Base-by-base conservation (phyloP, 2,797 vertebrate genomes). In the Fistularia tabacaria region DNA sequence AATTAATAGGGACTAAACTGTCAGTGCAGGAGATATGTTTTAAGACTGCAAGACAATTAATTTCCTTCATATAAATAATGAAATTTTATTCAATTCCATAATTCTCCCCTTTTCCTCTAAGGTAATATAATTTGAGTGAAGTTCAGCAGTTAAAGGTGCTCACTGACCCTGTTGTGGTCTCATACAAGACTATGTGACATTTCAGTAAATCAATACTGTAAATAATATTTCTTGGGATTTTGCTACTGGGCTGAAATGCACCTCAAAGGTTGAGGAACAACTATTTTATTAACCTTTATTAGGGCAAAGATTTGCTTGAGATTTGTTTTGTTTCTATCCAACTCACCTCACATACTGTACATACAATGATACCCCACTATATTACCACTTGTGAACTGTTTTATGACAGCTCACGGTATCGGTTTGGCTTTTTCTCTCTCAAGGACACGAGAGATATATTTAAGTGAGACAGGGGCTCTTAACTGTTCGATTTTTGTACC, bases 241-340 rank as follows among this genome's bases (percentile, higher is more conserved):
- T 49, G n/a, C 48, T 8, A 53, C 59, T 50, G 0, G 6, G 42
- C 40, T 53, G 15, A 66, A 74, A 65, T 46, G 40, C 10, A 48
- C 38, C 51, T 1, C 52, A 69, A 64, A 76, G 69, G 66, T 69
- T 69, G 66, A 53, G 47, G 54, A 51, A 37, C 55, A 46, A 64
- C 64, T 59, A 54, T 84, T 82, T 50, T 71, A 82, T 79, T 79
- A 77, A 82, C 76, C 76, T 79, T 69, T 61, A 58, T 63, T 48
- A 60, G 41, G 54, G 38, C 59, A 59, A 51, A 47, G 63, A 50
- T 66, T 66, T 71, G 60, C 62, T 44, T 37, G 72, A 61, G n/a
- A 50, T 1, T 40, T 54, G 40, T 50, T 49, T 41, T 71, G 57
- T 75, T 74, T 54, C 46, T 46, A 51, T 38, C 40, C 51, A 50